Percentiles rank a stretch among this genome's conserved stretches.
These are phyloP conservation scores for Coelinius sp. DNA, from an alignment of 2,888 invertebrate genomes.

Conservation along the genomic window DNA sequence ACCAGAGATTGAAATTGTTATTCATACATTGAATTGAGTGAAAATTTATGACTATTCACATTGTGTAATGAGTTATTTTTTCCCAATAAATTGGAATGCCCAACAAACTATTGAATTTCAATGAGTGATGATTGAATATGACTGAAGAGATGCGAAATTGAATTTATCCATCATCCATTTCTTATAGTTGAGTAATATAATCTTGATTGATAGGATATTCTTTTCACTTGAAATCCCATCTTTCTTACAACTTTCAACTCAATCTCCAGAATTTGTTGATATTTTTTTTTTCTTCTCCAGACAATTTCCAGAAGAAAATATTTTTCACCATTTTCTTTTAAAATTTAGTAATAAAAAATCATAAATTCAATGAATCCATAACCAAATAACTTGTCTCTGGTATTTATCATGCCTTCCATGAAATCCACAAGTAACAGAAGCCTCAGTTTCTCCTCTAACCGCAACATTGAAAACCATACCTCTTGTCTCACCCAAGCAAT, in stretches of 20 bases:
- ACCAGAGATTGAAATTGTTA: not conserved
- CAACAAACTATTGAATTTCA: not conserved
- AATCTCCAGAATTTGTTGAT: too few relatives aligned
- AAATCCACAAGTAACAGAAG: slow-evolving; percentile 17
- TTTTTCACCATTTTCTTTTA: too few relatives aligned
- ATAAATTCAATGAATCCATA: not conserved
- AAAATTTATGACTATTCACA: too few relatives aligned
- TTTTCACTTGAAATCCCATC: not conserved
- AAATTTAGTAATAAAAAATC: too few relatives aligned
- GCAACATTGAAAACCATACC: not conserved
- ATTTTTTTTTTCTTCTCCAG: too few relatives aligned
- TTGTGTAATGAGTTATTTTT: too few relatives aligned
- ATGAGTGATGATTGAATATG: not conserved
- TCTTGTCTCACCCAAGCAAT: not conserved
- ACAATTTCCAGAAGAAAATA: too few relatives aligned
- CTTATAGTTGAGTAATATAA: not conserved
- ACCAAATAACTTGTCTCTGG: not conserved
- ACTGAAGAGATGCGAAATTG: slow-evolving; percentile 1
- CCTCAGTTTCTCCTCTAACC: not conserved
- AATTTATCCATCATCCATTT: slow-evolving; percentile 19
- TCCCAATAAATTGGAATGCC: not conserved
- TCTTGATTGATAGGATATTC: slow-evolving; percentile 1
- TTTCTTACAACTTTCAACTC: too few relatives aligned
- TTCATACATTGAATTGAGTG: not conserved
- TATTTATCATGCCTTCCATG: not conserved